Evolutionary conservation across 2,797 vertebrate genomes (phyloP), one percentile per base, ranked within the genome.

Genomic region (Platalea minor): DNA sequence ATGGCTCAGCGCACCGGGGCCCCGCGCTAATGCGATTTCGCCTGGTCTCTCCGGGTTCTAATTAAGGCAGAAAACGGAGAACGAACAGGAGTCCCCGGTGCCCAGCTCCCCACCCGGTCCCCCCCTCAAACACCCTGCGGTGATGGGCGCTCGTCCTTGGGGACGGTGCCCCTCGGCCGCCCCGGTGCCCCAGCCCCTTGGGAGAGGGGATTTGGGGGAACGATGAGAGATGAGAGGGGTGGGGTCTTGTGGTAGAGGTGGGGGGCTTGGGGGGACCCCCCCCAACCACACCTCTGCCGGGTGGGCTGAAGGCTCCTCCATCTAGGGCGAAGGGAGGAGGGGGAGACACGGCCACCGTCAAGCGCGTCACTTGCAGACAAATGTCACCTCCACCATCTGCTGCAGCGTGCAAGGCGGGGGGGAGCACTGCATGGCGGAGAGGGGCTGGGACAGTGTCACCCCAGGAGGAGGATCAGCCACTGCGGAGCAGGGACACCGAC

Each of bases 1-100:
- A 99, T 99, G 99, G 99, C 98, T 98, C 98, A 98, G 98, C 98
- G 98, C 98, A 98, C 98, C 98, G 98, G 98, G 99, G 98, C 99
- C 98, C 98, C 97, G 73, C 98, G 98, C 99, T 99, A 99, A 99
- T 99, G 99, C 99, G 99, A 99, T 99, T 99, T 99, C 97, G 98
- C 99, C 98, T 98, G 98, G 98, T 99, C 99, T 99, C 98, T 98
- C 98, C 95, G 97, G 99, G 98, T 99, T 98, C 98, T 99, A 99
- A 99, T 99, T 99, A 99, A 99, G 99, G 98, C 98, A 98, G 98
- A 98, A 97, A 97, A 97, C 89, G n/a, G 96, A 98, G 98, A 98
- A 98, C 89, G 81, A 97, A 96, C 95, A 96, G 97, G 96, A 95
- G 95, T 88, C 77, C 70, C 85, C 17, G 1, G 54, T 65, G 90